Evolutionary conservation across 2,888 invertebrate genomes (phyloP).

Genomic region (Parnassius smintheus): DNA sequence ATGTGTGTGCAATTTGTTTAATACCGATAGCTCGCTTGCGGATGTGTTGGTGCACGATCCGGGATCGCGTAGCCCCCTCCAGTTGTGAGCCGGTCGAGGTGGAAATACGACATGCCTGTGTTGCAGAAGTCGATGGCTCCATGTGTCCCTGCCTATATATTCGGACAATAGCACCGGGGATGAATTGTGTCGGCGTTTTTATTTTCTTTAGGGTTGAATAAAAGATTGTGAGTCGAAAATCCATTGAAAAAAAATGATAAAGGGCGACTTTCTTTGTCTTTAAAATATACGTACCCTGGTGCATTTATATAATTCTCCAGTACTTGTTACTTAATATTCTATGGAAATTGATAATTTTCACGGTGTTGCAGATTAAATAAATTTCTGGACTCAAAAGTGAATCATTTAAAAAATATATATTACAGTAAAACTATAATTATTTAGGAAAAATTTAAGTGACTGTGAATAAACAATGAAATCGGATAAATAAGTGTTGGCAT

Average conservation of each 20-base stretch:
- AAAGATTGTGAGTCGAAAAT: slow-evolving; percentile 62
- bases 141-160: slow-evolving; percentile 43
- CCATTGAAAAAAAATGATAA: slow-evolving; percentile 54
- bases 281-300: slow-evolving; percentile 44
- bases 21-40: slow-evolving; percentile 48
- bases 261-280: slow-evolving; percentile 48
- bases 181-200: slow-evolving; percentile 68
- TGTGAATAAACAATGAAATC: slow-evolving; percentile 13
- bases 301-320: slow-evolving; percentile 49
- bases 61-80: slow-evolving; percentile 76
- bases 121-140: slow-evolving; percentile 51
- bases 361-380: slow-evolving; percentile 4
- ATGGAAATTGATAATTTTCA: slow-evolving; percentile 24
- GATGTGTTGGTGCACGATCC: slow-evolving; percentile 70
- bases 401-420: too few relatives aligned
- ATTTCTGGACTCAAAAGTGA: too few relatives aligned
- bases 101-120: slow-evolving; percentile 68
- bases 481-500: slow-evolving; percentile 12
- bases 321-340: slow-evolving; percentile 39
- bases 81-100: slow-evolving; percentile 71
- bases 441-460: slow-evolving; percentile 4
- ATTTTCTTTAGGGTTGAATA: slow-evolving; percentile 69
- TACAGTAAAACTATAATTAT: too few relatives aligned
- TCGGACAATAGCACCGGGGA: slow-evolving; percentile 56
- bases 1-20: slow-evolving; percentile 55